A percentile compares a stretch with the other conserved stretches of the same genome.
Evolutionary conservation across 2,888 invertebrate species (phyloP).

Genomic region (Alloscopus bannaensis): DNA sequence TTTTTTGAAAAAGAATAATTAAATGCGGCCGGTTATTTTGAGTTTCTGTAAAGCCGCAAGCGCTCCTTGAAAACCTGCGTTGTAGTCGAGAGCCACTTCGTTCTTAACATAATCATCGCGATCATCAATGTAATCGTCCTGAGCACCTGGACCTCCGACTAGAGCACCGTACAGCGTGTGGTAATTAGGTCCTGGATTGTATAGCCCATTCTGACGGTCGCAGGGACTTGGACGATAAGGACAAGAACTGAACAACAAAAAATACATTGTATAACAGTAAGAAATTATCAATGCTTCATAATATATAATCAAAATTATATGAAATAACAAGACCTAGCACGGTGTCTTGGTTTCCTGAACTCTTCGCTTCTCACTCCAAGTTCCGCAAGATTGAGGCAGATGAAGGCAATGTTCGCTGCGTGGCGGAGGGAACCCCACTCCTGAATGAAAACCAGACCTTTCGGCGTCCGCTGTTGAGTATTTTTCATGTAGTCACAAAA

Average conservation of each 20-base stretch:
- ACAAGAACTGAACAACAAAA: slow-evolving; percentile 79
- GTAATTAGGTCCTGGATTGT: slow-evolving; percentile 77
- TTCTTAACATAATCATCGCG: slow-evolving; percentile 79
- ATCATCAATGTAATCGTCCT: slow-evolving; percentile 78
- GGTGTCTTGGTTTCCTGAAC: slow-evolving; percentile 78
- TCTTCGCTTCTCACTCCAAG: slow-evolving; percentile 74
- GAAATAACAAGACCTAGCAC: slow-evolving; percentile 76
- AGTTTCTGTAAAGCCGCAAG: slow-evolving; percentile 75
- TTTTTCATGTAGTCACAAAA: slow-evolving; percentile 78
- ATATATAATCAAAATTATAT: background rate
- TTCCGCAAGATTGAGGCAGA: slow-evolving; percentile 77
- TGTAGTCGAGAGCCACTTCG: slow-evolving; percentile 79
- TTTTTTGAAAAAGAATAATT: too few species aligned
- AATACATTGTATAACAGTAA: background rate
- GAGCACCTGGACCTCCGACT: slow-evolving; percentile 79
- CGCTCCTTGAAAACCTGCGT: slow-evolving; percentile 79
- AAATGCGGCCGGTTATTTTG: too few species aligned
- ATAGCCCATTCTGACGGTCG: slow-evolving; percentile 76
- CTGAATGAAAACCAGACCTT: slow-evolving; percentile 78
- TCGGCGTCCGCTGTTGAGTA: slow-evolving; percentile 77
- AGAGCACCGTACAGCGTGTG: slow-evolving; percentile 79
- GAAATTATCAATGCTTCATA: slow-evolving; percentile 25
- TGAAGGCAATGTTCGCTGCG: slow-evolving; percentile 79
- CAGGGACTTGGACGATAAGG: slow-evolving; percentile 77
- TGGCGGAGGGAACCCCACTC: slow-evolving; percentile 79